Percentiles rank a stretch among this genome's conserved stretches.
Evolutionary conservation across 2,888 invertebrate genomes (phyloP).

Genomic region (Acleris sparsana): DNA sequence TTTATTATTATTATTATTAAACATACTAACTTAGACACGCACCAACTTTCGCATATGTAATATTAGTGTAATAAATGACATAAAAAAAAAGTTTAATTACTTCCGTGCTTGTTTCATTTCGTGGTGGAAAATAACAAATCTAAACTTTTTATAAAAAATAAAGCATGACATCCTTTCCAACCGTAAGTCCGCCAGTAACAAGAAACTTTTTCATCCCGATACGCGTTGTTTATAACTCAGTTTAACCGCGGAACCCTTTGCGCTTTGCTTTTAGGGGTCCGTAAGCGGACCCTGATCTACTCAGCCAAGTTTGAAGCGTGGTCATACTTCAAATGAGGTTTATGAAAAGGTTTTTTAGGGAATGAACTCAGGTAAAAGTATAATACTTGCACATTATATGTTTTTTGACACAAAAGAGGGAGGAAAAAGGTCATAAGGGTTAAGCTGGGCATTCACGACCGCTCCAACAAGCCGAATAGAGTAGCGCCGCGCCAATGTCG

Average conservation of each 20-base stretch:
- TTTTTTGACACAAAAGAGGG: no score
- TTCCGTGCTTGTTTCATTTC: no score
- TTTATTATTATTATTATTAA: no score
- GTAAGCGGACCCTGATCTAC: conserved; percentile 11
- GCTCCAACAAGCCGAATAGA: no score
- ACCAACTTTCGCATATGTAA: no score
- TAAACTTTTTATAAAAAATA: no score
- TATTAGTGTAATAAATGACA: no score
- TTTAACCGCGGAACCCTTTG: conserved; percentile 28
- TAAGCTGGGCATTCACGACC: no score
- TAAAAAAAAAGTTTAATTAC: not conserved
- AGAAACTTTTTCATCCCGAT: conserved; percentile 40
- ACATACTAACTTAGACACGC: no score
- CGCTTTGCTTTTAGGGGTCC: conserved; percentile 8
- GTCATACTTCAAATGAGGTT: conserved; percentile 11
- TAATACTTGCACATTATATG: no score
- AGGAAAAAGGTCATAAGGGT: no score
- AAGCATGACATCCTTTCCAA: not conserved
- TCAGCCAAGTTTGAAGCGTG: conserved; percentile 2
- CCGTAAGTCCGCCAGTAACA: conserved; percentile 30
- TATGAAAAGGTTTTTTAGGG: not conserved
- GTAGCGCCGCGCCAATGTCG: no score
- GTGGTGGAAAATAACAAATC: not conserved
- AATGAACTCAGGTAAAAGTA: not conserved
- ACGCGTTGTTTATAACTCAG: conserved; percentile 35